Evolutionary conservation across 2,113 vertebrate species (phyloP).

Genomic region (Eulemur rufifrons): DNA sequence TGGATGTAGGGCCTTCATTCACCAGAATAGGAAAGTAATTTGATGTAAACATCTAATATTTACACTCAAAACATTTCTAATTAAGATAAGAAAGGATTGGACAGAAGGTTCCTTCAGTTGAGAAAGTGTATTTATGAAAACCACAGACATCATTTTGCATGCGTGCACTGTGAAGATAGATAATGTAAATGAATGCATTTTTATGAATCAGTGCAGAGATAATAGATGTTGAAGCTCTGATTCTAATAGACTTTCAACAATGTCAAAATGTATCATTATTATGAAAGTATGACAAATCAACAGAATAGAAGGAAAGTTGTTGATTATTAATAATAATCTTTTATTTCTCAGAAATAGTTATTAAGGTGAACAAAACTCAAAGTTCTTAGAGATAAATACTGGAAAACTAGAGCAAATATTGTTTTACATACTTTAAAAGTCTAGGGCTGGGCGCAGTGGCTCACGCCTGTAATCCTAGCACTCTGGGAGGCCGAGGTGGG

Average conservation of each 20-base stretch:
- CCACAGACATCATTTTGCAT: not conserved
- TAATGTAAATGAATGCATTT: not conserved
- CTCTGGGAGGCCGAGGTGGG: no score
- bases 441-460: no score
- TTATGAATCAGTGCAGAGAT: not conserved
- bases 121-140: not conserved
- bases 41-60: not conserved
- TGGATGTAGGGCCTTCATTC: no score
- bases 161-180: not conserved
- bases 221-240: not conserved
- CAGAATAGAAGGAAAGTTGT: not conserved
- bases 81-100: not conserved
- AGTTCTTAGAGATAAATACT: not conserved
- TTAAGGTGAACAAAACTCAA: not conserved
- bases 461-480: no score
- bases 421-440: not conserved
- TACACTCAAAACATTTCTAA: not conserved
- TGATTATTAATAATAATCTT: not conserved
- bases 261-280: not conserved
- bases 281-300: constrained; percentile 21
- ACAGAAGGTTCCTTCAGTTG: not conserved
- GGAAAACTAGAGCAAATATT: not conserved
- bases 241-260: not conserved
- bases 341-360: not conserved
- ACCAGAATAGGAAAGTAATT: not conserved